Conservation (phyloP, 1,140 invertebrate genomes). For the Magallana gigas region DNA sequence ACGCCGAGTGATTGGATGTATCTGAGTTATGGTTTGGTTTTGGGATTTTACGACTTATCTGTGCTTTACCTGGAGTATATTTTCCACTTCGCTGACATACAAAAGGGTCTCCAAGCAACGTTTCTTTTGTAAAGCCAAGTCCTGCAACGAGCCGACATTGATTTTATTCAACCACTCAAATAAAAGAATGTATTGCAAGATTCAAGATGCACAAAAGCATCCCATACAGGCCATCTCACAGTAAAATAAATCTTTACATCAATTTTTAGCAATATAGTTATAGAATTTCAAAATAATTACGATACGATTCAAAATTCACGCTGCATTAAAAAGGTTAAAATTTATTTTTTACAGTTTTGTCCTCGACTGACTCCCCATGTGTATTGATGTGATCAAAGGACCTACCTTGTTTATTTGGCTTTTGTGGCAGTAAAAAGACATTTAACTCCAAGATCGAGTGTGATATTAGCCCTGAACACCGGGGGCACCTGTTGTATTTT, state of each 20-base stretch:
- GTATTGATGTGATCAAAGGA: constrained; percentile 13
- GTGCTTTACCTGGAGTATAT: constrained; percentile 67
- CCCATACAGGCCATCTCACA: neutral
- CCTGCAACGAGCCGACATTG: constrained; percentile 60
- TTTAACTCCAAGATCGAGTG: constrained; percentile 20
- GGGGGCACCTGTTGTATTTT: neutral
- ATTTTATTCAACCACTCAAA: neutral
- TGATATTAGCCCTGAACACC: neutral
- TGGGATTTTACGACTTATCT: too few relatives aligned
- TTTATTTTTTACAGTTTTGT: too few relatives aligned
- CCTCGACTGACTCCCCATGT: neutral
- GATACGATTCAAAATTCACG: too few relatives aligned
- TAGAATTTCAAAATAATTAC: too few relatives aligned
- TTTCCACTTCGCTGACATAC: constrained; percentile 73
- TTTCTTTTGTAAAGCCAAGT: constrained; percentile 70
- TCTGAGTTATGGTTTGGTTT: too few relatives aligned
- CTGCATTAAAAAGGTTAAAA: too few relatives aligned
- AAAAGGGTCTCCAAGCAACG: constrained; percentile 72
- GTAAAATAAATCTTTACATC: too few relatives aligned
- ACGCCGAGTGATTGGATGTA: too few relatives aligned
- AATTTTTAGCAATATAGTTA: too few relatives aligned
- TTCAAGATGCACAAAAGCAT: neutral
- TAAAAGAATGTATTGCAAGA: neutral
- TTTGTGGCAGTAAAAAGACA: constrained; percentile 23
- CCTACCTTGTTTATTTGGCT: neutral